Percentiles rank a stretch among this genome's conserved stretches.
Evolutionary conservation across 35 echinoderm and acorn worm genomes (phyloP).

Genomic region (Ptychodera flava): DNA sequence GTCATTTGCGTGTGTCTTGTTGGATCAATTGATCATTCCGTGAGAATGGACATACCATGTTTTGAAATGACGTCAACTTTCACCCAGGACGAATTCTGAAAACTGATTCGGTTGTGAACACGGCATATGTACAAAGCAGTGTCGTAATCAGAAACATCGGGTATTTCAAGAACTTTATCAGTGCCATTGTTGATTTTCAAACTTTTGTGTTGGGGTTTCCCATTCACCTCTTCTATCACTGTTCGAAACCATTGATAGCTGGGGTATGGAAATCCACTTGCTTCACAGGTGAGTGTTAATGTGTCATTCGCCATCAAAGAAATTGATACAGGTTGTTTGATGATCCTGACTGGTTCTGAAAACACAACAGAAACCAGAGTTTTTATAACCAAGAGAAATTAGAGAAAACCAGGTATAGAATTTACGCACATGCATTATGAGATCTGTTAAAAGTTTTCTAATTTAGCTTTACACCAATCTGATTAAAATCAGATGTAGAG

Average conservation of each 20-base stretch:
- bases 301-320: neutral
- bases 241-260: constrained; percentile 76
- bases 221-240: constrained; percentile 13
- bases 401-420: neutral
- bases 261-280: constrained; percentile 78
- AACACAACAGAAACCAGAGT: neutral
- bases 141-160: constrained; percentile 8
- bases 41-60: neutral
- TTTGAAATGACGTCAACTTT: neutral
- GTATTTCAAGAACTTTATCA: constrained; percentile 43
- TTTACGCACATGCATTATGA: neutral
- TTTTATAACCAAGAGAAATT: neutral
- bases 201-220: neutral
- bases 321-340: constrained; percentile 30
- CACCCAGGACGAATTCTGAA: neutral
- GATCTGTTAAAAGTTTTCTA: too few relatives aligned
- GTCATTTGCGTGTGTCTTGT: too few relatives aligned
- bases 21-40: too few relatives aligned
- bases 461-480: too few relatives aligned
- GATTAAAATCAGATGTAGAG: too few relatives aligned
- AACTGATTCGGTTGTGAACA: constrained; percentile 50
- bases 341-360: constrained; percentile 43
- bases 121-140: constrained; percentile 52
- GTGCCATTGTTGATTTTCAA: constrained; percentile 6
- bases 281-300: constrained; percentile 37